These are phyloP conservation scores for Synergus laeviventris DNA, from an alignment of 2,888 invertebrate species.

Conservation along the genomic window DNA sequence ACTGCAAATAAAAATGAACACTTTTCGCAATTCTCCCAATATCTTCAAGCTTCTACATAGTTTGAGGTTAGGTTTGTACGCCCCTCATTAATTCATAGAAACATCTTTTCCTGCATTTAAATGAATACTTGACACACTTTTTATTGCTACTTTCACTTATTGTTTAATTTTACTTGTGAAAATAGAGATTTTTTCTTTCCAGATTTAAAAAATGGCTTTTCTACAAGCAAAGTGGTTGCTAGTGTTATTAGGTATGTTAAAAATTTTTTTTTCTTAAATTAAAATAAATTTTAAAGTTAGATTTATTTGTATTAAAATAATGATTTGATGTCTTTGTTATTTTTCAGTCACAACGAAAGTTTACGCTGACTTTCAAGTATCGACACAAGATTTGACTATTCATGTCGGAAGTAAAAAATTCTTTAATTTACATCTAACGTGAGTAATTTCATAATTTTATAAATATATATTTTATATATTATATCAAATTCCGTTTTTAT, in stretches of 20 bases:
- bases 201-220: conserved; percentile 56
- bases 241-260: conserved; percentile 57
- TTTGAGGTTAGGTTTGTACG: conserved; percentile 29
- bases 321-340: conserved; percentile 1
- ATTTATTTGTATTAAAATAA: not conserved
- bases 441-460: conserved; percentile 70
- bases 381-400: conserved; percentile 80
- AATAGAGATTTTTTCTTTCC: conserved; percentile 46
- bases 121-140: not conserved
- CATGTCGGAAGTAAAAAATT: conserved; percentile 78
- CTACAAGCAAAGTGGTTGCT: conserved; percentile 48
- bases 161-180: not conserved
- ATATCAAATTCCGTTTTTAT: no score
- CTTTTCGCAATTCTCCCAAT: not conserved
- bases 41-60: not conserved
- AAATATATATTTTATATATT: conserved; percentile 9
- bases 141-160: not conserved
- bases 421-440: conserved; percentile 80
- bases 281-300: not conserved
- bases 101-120: not conserved
- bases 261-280: not conserved
- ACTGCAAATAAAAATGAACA: conserved; percentile 12
- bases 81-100: not conserved
- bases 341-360: conserved; percentile 56
- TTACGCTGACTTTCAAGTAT: conserved; percentile 76